Percentiles rank a stretch among this genome's conserved stretches.
Conservation (phyloP, 2,113 vertebrate genomes). For the Suricata suricatta region DNA sequence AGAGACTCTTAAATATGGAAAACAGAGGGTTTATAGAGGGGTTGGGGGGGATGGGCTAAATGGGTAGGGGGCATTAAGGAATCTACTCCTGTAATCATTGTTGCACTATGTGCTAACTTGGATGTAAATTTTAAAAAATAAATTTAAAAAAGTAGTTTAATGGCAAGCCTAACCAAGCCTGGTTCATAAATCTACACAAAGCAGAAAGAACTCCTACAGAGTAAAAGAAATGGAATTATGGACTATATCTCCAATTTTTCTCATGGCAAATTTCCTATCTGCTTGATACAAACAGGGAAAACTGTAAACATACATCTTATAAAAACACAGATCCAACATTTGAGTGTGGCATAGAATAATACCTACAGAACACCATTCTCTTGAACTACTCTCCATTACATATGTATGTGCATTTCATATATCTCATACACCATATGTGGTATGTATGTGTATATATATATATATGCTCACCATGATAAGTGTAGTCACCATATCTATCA, state of each 20-base stretch:
- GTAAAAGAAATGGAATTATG: not conserved
- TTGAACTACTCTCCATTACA: not conserved
- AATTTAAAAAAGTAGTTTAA: not conserved
- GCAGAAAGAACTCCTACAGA: not conserved
- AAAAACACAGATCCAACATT: not conserved
- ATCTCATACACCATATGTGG: not conserved
- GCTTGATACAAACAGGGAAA: not conserved
- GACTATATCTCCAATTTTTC: not conserved
- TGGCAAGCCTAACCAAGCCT: conserved; percentile 3
- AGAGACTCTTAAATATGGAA: too few relatives aligned
- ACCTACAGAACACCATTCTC: not conserved
- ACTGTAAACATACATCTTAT: not conserved
- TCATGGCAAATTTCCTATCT: not conserved
- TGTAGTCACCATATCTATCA: not conserved
- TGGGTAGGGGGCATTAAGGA: too few relatives aligned
- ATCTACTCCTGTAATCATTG: too few relatives aligned
- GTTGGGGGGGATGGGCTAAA: too few relatives aligned
- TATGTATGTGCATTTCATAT: not conserved
- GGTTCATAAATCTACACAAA: not conserved
- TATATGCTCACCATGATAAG: not conserved
- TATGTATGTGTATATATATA: not conserved
- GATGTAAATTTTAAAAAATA: too few relatives aligned
- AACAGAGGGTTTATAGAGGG: too few relatives aligned
- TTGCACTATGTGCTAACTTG: too few relatives aligned
- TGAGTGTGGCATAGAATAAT: not conserved